phyloP scores from a whole-genome alignment of 2,797 vertebrate genomes.

The Gallinago nigripennis region DNA sequence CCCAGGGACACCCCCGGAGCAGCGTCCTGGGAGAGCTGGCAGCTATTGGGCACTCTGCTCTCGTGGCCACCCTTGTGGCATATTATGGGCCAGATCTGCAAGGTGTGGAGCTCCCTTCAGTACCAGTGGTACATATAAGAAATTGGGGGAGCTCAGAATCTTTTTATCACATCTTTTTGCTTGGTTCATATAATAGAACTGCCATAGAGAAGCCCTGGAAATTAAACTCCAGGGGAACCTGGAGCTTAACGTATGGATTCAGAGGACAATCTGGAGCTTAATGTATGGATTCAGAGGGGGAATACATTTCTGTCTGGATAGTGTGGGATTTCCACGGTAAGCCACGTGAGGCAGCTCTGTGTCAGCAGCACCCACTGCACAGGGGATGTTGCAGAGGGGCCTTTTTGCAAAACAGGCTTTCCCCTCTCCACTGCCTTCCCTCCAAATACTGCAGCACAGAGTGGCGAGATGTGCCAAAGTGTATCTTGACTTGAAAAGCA shows the following conservation, averaged over 20 bases:
- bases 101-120: neutral
- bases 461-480: neutral
- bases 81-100: neutral
- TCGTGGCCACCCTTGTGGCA: neutral
- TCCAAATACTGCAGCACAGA: neutral
- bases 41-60: neutral
- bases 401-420: neutral
- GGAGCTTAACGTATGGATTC: neutral
- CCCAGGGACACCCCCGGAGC: neutral
- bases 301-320: neutral
- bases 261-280: neutral
- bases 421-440: neutral
- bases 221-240: neutral
- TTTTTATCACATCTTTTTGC: neutral
- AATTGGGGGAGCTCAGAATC: fast-evolving
- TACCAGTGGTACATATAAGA: neutral
- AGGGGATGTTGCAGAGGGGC: neutral
- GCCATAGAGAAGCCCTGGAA: neutral
- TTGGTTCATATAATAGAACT: neutral
- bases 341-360: neutral
- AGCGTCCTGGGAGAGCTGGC: neutral
- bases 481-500: conserved; percentile 28
- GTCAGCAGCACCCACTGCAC: neutral
- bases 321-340: fast-evolving
- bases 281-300: neutral